A percentile compares a stretch with the other conserved stretches of the same genome.
phyloP scores from a whole-genome alignment of 2,888 invertebrate genomes.

The Rhopalosiphum nymphaeae region DNA sequence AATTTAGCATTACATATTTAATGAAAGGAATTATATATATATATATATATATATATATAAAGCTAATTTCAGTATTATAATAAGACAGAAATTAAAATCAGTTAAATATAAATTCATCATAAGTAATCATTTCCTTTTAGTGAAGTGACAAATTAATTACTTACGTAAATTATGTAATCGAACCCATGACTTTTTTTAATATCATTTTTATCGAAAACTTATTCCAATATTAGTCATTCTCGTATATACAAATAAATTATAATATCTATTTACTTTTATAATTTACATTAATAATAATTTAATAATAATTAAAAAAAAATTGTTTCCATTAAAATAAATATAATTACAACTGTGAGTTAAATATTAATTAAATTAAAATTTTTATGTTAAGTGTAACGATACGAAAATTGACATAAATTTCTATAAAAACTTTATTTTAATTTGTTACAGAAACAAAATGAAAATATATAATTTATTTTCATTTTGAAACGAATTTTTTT shows the following conservation, averaged over 20 bases:
- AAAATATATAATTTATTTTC: neutral
- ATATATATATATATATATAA: no score
- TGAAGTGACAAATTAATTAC: neutral
- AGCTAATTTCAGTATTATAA: no score
- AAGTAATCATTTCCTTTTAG: neutral
- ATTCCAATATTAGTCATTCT: neutral
- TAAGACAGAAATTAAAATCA: neutral
- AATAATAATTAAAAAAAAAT: neutral
- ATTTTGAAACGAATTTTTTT: neutral
- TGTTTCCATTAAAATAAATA: neutral
- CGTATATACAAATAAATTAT: neutral
- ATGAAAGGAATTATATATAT: neutral
- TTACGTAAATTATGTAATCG: neutral
- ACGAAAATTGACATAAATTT: neutral
- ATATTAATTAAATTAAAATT: slow-evolving; percentile 16
- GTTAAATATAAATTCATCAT: neutral
- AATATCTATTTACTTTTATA: neutral
- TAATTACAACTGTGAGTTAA: neutral
- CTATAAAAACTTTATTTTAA: neutral
- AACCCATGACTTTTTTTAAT: no score
- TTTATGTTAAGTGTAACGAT: neutral
- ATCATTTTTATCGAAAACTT: no score
- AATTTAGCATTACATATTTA: neutral
- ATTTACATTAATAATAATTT: neutral
- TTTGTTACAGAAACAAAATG: neutral